A percentile compares a stretch with the other conserved stretches of the same genome.
Conservation (phyloP, 2,113 vertebrate species). For the Macrotis lagotis region DNA sequence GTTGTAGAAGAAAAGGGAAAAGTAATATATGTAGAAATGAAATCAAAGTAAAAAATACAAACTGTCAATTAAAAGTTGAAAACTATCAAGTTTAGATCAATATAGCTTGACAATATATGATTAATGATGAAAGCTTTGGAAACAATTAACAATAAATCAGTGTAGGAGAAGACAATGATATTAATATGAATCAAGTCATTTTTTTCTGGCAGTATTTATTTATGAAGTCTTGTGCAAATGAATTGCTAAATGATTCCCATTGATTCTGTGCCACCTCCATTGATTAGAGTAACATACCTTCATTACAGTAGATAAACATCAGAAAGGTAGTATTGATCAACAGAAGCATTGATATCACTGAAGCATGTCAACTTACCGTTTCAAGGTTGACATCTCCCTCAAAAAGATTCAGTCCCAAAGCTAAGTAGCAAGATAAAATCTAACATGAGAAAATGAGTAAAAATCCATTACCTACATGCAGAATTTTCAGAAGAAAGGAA, state of each 20-base stretch:
- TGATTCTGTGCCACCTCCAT: constrained; percentile 38
- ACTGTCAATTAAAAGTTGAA: not conserved
- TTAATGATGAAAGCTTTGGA: constrained; percentile 27
- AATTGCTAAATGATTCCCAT: constrained; percentile 24
- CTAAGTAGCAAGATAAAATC: constrained; percentile 79
- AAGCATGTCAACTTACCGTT: constrained; percentile 82
- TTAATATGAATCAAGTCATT: constrained; percentile 1
- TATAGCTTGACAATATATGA: not conserved
- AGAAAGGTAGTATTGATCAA: not conserved
- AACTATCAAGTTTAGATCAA: not conserved
- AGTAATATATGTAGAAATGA: not conserved
- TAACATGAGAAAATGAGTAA: constrained; percentile 41
- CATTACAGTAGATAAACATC: constrained; percentile 17
- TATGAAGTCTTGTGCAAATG: constrained; percentile 40
- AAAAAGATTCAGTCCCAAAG: constrained; percentile 88
- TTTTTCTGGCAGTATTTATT: constrained; percentile 17
- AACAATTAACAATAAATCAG: not conserved
- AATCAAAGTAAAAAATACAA: not conserved
- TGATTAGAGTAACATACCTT: constrained; percentile 12
- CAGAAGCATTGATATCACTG: constrained; percentile 14
- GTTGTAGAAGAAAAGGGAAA: too few species aligned
- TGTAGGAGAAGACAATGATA: constrained; percentile 34
- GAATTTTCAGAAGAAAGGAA: constrained; percentile 10
- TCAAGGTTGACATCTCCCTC: constrained; percentile 91
- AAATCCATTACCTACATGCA: not conserved